phyloP scores from a whole-genome alignment of 2,797 vertebrate species.

The Hirundo rustica region DNA sequence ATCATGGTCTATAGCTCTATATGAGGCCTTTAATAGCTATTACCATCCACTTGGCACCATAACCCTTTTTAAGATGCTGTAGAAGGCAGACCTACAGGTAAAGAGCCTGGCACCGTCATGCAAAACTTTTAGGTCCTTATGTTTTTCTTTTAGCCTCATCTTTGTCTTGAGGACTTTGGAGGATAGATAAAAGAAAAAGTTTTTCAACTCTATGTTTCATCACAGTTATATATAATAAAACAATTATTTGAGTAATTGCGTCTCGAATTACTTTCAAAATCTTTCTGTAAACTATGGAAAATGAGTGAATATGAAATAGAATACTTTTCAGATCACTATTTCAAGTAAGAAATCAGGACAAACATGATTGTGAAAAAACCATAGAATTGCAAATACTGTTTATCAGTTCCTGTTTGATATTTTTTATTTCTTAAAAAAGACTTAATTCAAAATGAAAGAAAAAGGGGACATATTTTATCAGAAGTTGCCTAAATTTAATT shows the following conservation, averaged over 20 bases:
- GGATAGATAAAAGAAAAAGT: background rate
- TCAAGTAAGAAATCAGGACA: background rate
- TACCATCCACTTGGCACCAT: background rate
- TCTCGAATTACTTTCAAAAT: background rate
- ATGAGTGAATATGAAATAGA: background rate
- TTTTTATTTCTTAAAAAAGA: background rate
- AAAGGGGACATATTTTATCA: background rate
- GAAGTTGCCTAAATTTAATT: background rate
- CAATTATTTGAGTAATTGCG: constrained; percentile 19
- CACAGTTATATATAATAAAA: background rate
- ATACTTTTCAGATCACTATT: background rate
- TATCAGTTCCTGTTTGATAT: background rate
- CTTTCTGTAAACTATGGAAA: background rate
- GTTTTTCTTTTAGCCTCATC: background rate
- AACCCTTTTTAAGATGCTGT: background rate
- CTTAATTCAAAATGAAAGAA: constrained; percentile 24
- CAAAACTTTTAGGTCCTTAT: background rate
- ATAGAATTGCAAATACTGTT: background rate
- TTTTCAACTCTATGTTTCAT: background rate
- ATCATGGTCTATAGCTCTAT: background rate
- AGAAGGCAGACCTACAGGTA: background rate
- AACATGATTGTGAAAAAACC: background rate
- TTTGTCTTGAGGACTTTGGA: background rate
- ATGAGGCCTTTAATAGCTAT: background rate
- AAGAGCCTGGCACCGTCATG: background rate